Evolutionary conservation across 2,113 vertebrate genomes (phyloP).

Genomic region (Brachyistius frenatus): DNA sequence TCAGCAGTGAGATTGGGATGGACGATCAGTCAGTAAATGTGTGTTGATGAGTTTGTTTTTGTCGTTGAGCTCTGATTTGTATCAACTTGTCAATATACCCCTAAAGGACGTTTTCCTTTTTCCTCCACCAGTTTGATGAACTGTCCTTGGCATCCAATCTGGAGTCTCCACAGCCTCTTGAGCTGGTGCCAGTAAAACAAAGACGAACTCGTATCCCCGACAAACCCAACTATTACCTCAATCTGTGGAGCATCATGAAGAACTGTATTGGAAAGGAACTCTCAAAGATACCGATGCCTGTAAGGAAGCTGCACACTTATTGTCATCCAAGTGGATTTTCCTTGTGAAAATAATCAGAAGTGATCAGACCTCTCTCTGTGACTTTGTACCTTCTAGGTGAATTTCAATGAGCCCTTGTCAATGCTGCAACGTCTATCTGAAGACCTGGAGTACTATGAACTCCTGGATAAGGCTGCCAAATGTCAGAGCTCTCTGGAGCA

Average conservation of each 20-base stretch:
- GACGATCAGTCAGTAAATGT: slow-evolving; percentile 91
- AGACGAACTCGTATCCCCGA: slow-evolving; percentile 91
- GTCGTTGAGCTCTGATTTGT: not conserved
- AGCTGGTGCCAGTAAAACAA: slow-evolving; percentile 84
- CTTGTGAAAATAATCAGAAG: not conserved
- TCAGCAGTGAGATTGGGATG: slow-evolving; percentile 92
- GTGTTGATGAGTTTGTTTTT: not conserved
- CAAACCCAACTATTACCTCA: slow-evolving; percentile 97
- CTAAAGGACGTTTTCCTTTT: not conserved
- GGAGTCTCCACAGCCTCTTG: slow-evolving; percentile 80
- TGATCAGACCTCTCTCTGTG: not conserved
- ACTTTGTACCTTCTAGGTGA: slow-evolving; percentile 84
- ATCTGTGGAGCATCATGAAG: slow-evolving; percentile 98
- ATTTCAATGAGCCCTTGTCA: slow-evolving; percentile 96
- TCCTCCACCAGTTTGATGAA: slow-evolving; percentile 88
- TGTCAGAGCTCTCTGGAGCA: slow-evolving; percentile 94
- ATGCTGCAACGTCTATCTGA: slow-evolving; percentile 97
- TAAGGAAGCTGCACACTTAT: slow-evolving; percentile 68
- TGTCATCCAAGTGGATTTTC: not conserved
- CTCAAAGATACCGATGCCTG: slow-evolving; percentile 97
- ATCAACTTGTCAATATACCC: not conserved
- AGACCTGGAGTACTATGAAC: slow-evolving; percentile 95
- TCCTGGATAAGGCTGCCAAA: slow-evolving; percentile 91
- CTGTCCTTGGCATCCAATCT: slow-evolving; percentile 83
- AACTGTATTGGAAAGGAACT: slow-evolving; percentile 97